These are phyloP conservation scores for Catostomus latipinnis DNA, from an alignment of 2,797 vertebrate species.

Conservation along the genomic window DNA sequence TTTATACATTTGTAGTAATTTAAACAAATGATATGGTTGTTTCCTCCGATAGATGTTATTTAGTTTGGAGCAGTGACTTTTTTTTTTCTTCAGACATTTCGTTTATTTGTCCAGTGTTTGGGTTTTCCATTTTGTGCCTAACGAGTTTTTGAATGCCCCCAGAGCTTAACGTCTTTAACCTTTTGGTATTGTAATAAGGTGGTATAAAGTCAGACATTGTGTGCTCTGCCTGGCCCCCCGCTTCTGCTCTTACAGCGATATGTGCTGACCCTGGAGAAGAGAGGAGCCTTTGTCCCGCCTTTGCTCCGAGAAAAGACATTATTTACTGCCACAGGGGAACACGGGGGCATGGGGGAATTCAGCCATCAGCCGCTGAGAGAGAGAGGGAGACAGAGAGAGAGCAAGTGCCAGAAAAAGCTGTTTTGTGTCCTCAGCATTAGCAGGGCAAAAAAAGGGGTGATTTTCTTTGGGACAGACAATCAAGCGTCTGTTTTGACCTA, in stretches of 20 bases:
- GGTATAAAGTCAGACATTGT: constrained; percentile 68
- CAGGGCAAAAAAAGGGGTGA: constrained; percentile 39
- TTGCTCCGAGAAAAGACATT: constrained; percentile 69
- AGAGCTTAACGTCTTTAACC: constrained; percentile 67
- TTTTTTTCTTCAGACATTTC: constrained; percentile 28
- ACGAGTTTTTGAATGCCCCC: constrained; percentile 57
- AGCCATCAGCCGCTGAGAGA: constrained; percentile 61
- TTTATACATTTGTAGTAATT: not conserved
- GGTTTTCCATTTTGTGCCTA: constrained; percentile 58
- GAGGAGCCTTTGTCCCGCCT: constrained; percentile 64
- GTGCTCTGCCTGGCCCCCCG: constrained; percentile 58
- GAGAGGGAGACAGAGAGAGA: constrained; percentile 44
- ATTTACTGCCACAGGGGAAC: constrained; percentile 67
- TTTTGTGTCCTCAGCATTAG: constrained; percentile 57
- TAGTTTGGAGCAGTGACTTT: not conserved
- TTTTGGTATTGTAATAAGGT: constrained; percentile 67
- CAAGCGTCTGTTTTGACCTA: constrained; percentile 58
- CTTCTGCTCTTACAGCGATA: constrained; percentile 64
- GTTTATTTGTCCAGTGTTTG: constrained; percentile 49
- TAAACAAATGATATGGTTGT: not conserved
- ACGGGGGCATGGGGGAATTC: constrained; percentile 61
- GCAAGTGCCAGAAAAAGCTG: constrained; percentile 47
- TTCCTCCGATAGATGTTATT: constrained; percentile 2
- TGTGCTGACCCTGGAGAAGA: constrained; percentile 69
- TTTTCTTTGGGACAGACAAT: constrained; percentile 61